phyloP scores from a whole-genome alignment of 2,113 vertebrate genomes.

The Alexandromys fortis region DNA sequence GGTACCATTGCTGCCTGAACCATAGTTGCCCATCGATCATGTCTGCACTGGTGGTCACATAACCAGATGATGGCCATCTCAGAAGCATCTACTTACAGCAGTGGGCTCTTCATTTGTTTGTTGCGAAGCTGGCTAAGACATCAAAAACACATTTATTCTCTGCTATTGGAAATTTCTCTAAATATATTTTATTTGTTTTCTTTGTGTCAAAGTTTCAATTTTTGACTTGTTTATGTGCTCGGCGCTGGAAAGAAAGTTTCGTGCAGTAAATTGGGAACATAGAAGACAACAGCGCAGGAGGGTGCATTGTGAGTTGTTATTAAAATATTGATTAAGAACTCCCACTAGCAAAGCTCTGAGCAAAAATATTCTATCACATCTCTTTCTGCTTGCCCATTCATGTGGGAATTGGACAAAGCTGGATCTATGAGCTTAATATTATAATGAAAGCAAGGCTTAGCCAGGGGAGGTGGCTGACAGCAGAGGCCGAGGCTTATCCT shows the following conservation, averaged over 20 bases:
- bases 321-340: neutral
- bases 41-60: neutral
- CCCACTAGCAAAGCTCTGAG: neutral
- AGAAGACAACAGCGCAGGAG: neutral
- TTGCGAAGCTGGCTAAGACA: neutral
- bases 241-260: neutral
- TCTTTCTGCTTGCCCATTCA: neutral
- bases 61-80: no score
- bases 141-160: neutral
- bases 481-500: neutral
- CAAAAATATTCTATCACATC: neutral
- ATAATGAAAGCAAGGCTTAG: neutral
- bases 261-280: neutral
- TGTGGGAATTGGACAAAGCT: neutral
- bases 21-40: accelerated
- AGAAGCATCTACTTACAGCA: neutral
- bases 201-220: neutral
- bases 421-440: neutral
- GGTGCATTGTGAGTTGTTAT: neutral
- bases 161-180: neutral
- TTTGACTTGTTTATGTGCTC: neutral
- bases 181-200: neutral
- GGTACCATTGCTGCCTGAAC: no score
- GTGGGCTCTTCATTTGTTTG: neutral
- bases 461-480: neutral